Conservation (phyloP, 2,113 vertebrate genomes). For the Elephas maximus region DNA sequence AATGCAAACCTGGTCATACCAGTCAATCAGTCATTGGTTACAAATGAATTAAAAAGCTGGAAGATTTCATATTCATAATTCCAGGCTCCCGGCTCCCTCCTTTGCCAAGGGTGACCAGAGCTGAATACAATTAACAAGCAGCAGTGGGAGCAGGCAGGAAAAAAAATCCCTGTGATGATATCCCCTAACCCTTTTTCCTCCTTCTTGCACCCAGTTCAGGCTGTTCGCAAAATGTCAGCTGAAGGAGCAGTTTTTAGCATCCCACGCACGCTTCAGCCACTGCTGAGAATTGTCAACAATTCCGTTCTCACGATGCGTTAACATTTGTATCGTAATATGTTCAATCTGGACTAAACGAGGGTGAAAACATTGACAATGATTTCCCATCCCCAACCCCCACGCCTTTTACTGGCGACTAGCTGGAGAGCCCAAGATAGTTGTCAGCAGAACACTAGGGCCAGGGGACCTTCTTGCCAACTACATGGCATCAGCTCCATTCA, state of each 20-base stretch:
- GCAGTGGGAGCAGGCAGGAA: conserved; percentile 33
- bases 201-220: neutral
- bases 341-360: conserved; percentile 75
- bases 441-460: conserved; percentile 29
- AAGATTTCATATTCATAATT: conserved; percentile 67
- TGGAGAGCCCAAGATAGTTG: conserved; percentile 52
- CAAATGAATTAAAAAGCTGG: conserved; percentile 82
- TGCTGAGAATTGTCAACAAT: conserved; percentile 33
- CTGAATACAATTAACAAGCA: conserved; percentile 7
- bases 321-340: conserved; percentile 72
- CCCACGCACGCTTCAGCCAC: neutral
- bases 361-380: conserved; percentile 72
- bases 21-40: conserved; percentile 53
- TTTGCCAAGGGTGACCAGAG: neutral
- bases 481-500: conserved; percentile 47
- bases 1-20: conserved; percentile 64
- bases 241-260: neutral
- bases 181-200: conserved; percentile 40
- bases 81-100: neutral
- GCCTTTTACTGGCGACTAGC: conserved; percentile 61
- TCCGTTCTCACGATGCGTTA: conserved; percentile 73
- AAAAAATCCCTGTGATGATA: conserved; percentile 64
- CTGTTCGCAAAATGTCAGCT: conserved; percentile 52
- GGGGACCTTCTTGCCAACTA: conserved; percentile 76
- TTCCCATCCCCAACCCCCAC: conserved; percentile 52